phyloP scores from a whole-genome alignment of 2,113 vertebrate species.

The Polypterus bichir region DNA sequence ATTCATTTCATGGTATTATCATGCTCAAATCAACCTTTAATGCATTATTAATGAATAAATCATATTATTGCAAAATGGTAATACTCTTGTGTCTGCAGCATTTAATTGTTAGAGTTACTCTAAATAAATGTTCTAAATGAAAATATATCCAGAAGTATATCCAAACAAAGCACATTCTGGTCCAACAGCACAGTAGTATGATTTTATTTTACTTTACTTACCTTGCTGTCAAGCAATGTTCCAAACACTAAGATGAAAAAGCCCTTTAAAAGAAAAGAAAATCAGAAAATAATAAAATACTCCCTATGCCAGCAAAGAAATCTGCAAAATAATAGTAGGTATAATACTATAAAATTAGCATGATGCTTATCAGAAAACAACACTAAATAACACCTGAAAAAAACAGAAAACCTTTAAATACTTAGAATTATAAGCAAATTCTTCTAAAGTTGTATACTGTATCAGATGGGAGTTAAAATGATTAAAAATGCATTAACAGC shows the following conservation, averaged over 20 bases:
- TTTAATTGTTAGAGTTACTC: too few relatives aligned
- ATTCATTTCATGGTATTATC: too few relatives aligned
- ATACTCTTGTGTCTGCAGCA: not conserved
- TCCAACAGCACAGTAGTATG: too few relatives aligned
- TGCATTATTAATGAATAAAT: too few relatives aligned
- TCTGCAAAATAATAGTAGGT: not conserved
- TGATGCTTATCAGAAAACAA: too few relatives aligned
- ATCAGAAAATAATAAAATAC: not conserved
- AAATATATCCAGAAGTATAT: too few relatives aligned
- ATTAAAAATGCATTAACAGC: not conserved
- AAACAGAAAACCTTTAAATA: not conserved
- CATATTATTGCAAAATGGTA: not conserved
- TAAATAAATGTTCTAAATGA: too few relatives aligned
- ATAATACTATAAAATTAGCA: not conserved
- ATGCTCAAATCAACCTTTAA: too few relatives aligned
- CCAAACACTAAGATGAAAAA: constrained; percentile 63
- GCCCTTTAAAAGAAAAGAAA: constrained; percentile 35
- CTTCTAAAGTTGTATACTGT: too few relatives aligned
- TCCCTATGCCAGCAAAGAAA: not conserved
- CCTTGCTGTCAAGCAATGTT: constrained; percentile 54
- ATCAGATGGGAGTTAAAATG: not conserved
- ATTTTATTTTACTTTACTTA: constrained; percentile 17
- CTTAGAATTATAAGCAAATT: too few relatives aligned
- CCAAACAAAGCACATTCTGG: too few relatives aligned
- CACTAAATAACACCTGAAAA: not conserved